A percentile compares a stretch with the other conserved stretches of the same genome.
Conservation (phyloP, 2,113 vertebrate genomes). For the Corythaeola cristata region DNA sequence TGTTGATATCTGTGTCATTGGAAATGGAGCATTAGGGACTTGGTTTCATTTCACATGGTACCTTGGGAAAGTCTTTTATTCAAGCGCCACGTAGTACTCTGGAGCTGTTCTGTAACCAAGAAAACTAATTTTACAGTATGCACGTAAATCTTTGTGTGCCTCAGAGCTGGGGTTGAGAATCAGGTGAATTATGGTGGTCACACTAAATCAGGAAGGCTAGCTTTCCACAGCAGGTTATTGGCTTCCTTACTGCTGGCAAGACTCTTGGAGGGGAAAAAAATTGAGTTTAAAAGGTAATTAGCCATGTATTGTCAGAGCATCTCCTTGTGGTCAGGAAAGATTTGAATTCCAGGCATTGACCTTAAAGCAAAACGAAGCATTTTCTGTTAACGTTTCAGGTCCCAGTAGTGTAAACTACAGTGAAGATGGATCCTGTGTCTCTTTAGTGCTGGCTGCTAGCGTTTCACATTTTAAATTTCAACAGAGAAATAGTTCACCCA, state of each 20-base stretch:
- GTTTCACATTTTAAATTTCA: background rate
- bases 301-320: background rate
- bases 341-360: background rate
- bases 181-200: background rate
- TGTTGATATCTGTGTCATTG: background rate
- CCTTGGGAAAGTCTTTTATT: background rate
- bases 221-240: background rate
- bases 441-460: background rate
- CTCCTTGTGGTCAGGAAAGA: background rate
- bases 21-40: constrained; percentile 5
- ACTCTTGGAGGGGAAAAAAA: background rate
- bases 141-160: background rate
- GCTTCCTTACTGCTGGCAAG: background rate
- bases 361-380: background rate
- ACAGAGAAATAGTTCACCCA: background rate
- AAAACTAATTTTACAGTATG: background rate
- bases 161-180: background rate
- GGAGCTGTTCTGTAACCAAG: background rate
- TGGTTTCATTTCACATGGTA: background rate
- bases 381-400: background rate
- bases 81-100: background rate
- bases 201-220: background rate
- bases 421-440: background rate
- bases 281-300: background rate
- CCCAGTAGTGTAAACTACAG: background rate